These are phyloP conservation scores for Drosophila meridionalis DNA, from an alignment of 2,888 invertebrate species.

Conservation along the genomic window DNA sequence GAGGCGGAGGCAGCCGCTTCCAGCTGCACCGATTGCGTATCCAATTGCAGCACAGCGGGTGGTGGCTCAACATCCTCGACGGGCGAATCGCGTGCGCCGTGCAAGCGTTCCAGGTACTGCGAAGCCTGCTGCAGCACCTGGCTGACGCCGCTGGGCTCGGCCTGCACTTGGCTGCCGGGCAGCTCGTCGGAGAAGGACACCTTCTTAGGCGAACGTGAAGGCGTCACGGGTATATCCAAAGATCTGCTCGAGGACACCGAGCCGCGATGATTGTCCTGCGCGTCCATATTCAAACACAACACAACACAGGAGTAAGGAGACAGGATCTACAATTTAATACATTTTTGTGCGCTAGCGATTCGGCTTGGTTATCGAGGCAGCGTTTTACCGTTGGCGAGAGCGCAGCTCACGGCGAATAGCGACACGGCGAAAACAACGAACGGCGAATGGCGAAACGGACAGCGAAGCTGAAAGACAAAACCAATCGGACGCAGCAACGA, in stretches of 20 bases:
- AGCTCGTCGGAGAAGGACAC: constrained; percentile 85
- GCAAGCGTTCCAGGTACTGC: constrained; percentile 83
- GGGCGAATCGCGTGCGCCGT: constrained; percentile 66
- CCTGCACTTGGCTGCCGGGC: constrained; percentile 55
- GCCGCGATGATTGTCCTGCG: constrained; percentile 78
- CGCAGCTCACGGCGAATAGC: constrained; percentile 39
- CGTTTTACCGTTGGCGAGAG: constrained; percentile 53
- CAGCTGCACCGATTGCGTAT: constrained; percentile 28
- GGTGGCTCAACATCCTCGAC: constrained; percentile 39
- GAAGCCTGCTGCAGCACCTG: constrained; percentile 81
- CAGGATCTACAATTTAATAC: constrained; percentile 17
- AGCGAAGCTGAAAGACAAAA: constrained; percentile 57
- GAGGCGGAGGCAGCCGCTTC: constrained; percentile 22
- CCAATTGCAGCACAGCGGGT: constrained; percentile 63
- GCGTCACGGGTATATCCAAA: constrained; percentile 81
- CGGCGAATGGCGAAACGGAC: constrained; percentile 37
- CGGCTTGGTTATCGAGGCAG: constrained; percentile 18
- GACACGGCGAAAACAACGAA: constrained; percentile 28
- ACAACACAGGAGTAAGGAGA: neutral
- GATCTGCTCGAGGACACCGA: constrained; percentile 83
- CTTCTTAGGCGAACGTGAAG: constrained; percentile 83
- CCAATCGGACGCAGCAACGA: constrained; percentile 82
- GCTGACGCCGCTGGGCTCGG: constrained; percentile 65
- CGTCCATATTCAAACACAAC: constrained; percentile 46
- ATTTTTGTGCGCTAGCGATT: constrained; percentile 20